phyloP scores from a whole-genome alignment of 92 coral and sea anemone genomes.

The Ricordea florida region DNA sequence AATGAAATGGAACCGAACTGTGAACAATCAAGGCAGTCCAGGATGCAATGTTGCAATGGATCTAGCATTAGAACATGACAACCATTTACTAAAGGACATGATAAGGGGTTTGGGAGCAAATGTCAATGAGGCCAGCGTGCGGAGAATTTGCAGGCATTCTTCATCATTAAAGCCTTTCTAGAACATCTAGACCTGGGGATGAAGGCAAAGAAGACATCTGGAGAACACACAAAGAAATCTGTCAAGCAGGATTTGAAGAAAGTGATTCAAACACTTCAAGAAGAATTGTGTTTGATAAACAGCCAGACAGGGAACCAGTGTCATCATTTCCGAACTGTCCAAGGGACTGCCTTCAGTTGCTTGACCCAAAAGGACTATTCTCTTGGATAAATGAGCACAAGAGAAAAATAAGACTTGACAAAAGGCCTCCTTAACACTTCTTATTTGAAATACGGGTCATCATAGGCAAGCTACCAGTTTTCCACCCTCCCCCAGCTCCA shows the following conservation, averaged over 20 bases:
- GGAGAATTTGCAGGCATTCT: conserved; percentile 47
- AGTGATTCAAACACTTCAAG: conserved; percentile 22
- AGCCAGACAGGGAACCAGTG: conserved; percentile 25
- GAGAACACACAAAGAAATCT: conserved; percentile 41
- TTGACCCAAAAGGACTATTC: conserved; percentile 40
- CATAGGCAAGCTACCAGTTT: background rate
- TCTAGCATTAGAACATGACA: conserved; percentile 55
- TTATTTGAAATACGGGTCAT: background rate
- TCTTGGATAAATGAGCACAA: conserved; percentile 65
- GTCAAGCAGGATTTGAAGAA: conserved; percentile 24
- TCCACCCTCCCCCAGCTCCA: background rate
- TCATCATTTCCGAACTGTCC: conserved; percentile 41
- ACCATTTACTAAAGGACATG: conserved; percentile 45
- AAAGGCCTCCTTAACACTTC: conserved; percentile 42
- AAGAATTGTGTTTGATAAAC: conserved; percentile 32
- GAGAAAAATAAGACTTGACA: conserved; percentile 41
- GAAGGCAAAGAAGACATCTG: background rate
- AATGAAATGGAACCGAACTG: conserved; percentile 52
- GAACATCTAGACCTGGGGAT: conserved; percentile 15
- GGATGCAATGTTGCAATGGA: conserved; percentile 51
- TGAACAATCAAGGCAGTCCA: conserved; percentile 39
- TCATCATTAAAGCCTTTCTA: background rate
- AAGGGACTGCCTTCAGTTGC: conserved; percentile 37
- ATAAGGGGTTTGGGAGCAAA: conserved; percentile 55
- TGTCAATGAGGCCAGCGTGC: conserved; percentile 26